Base-by-base conservation (phyloP, 2,797 vertebrate genomes). In the Darevskia mixta region DNA sequence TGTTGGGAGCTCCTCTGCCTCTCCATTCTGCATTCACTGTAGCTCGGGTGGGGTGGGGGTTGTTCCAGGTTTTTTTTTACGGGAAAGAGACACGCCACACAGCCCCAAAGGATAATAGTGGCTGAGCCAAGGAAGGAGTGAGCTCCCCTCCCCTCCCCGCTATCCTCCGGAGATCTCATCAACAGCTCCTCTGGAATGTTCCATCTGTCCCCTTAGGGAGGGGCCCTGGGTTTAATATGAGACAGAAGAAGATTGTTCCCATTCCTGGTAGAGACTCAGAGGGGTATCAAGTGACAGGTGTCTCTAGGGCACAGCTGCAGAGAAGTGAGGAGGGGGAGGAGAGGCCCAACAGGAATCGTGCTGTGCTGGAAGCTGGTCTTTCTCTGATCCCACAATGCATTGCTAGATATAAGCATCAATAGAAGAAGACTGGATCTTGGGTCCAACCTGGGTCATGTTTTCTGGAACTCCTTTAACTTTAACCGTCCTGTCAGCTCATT, bases 161-260 rank as follows among this genome's bases (percentile, higher is more conserved):
- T 86, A 38, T 29, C 61, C 89, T 69, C 86, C 27, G 61, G 89
- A 85, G 86, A 84, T 27, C 58, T 90, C 85, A 71, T 87, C 83
- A 86, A 91, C 83, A 85, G 73, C 82, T 87, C 66, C 72, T 87
- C 73, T 6, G 43, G 79, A 81, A 87, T 79, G 88, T 71, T 32
- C 81, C 89, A 90, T 61, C 89, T 90, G 89, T 87, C 77, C 71
- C 89, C 82, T 72, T 27, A 3, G 89, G 89, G 89, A 90, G 86
- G 89, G 86, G 29, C 25, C 9, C 29, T 6, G 82, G 20, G 9
- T 25, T 82, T 66, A 82, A 86, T 82, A 82, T 45, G 69, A 58
- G 86, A 49, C 77, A 27, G 64, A 55, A 75, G 32, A 69, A 76
- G 23, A 81, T 90, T 85, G 69, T 76, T 81, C 79, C 71, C 71